These are phyloP conservation scores for Uropetala carovei DNA, from an alignment of 2,888 invertebrate species.

Conservation along the genomic window DNA sequence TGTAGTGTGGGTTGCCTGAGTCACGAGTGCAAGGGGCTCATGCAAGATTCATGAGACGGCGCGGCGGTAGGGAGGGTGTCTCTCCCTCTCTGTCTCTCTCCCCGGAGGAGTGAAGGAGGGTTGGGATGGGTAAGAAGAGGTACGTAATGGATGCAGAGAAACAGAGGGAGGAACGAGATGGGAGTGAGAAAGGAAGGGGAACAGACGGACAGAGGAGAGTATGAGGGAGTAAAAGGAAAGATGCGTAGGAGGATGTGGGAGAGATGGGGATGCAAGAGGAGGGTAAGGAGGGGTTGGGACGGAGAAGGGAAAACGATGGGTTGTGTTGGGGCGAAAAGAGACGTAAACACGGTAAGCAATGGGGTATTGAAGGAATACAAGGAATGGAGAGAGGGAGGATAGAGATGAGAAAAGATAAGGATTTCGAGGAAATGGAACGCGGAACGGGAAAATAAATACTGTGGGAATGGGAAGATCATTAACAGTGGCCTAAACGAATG, in stretches of 20 bases:
- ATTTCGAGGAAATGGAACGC: too few species aligned
- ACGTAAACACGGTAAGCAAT: too few species aligned
- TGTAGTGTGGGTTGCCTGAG: conserved; percentile 64
- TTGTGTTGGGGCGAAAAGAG: neutral
- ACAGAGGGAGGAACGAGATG: neutral
- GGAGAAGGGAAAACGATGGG: neutral
- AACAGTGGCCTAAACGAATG: too few species aligned
- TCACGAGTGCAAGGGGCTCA: conserved; percentile 57
- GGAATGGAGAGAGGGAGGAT: too few species aligned
- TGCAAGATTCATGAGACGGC: conserved; percentile 60
- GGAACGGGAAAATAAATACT: too few species aligned
- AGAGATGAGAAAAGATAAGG: too few species aligned
- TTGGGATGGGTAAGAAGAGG: neutral
- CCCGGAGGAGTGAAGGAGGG: neutral
- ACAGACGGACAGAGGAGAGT: neutral
- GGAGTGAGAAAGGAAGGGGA: neutral
- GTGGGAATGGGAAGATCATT: too few species aligned
- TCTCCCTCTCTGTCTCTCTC: neutral
- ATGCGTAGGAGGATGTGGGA: too few species aligned
- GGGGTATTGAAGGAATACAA: too few species aligned
- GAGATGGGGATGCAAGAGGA: too few species aligned
- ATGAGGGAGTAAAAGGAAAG: neutral
- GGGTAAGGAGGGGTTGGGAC: neutral
- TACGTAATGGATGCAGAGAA: neutral
- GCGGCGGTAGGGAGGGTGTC: conserved; percentile 3